Conservation (phyloP, 2,888 invertebrate genomes). For the Phaedon cochleariae region DNA sequence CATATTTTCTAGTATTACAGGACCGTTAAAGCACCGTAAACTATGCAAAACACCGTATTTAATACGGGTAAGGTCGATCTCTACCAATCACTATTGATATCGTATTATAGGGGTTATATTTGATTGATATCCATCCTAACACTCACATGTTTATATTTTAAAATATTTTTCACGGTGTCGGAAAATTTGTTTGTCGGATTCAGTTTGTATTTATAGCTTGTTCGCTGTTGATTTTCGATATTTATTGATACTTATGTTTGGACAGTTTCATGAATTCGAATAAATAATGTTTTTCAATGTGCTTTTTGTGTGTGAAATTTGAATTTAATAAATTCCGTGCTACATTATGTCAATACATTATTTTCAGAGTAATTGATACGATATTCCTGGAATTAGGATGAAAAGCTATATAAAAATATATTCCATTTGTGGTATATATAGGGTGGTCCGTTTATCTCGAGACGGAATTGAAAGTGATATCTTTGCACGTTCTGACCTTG, state of each 20-base stretch:
- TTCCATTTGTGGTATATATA: not conserved
- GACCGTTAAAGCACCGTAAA: conserved; percentile 53
- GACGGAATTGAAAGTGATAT: too few relatives aligned
- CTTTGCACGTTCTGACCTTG: too few relatives aligned
- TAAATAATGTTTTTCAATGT: conserved; percentile 45
- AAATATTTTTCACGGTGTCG: conserved; percentile 44
- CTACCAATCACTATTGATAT: conserved; percentile 41
- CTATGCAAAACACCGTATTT: conserved; percentile 44
- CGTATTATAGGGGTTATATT: conserved; percentile 56
- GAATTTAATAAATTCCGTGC: conserved; percentile 37
- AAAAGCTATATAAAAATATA: too few relatives aligned
- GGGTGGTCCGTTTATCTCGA: too few relatives aligned
- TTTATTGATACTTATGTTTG: conserved; percentile 52
- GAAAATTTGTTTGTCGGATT: conserved; percentile 48
- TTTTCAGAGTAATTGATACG: conserved; percentile 24
- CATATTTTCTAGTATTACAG: conserved; percentile 58
- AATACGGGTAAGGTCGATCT: conserved; percentile 22
- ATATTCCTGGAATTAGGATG: not conserved
- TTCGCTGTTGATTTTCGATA: conserved; percentile 50
- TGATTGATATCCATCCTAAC: conserved; percentile 51
- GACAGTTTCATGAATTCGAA: conserved; percentile 49
- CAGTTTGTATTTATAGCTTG: conserved; percentile 52
- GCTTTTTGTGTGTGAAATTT: conserved; percentile 42
- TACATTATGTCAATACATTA: conserved; percentile 27
- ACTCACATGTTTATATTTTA: conserved; percentile 40